Evolutionary conservation across 1,140 invertebrate genomes (phyloP).

Genomic region (Whitmania pigra): DNA sequence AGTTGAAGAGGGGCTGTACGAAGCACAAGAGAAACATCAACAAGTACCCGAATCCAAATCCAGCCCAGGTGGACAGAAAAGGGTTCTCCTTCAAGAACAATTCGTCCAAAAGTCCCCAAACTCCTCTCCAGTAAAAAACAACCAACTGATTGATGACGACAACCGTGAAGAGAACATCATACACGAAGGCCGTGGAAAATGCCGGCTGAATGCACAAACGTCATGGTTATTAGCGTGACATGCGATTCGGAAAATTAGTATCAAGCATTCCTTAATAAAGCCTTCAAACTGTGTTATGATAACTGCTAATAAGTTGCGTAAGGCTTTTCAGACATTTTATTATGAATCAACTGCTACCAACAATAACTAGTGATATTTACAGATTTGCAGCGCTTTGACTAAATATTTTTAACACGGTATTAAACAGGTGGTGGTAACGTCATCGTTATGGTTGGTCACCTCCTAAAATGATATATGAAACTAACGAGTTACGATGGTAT

Average conservation of each 20-base stretch:
- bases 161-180: conserved; percentile 9
- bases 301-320: background rate
- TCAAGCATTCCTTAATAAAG: background rate
- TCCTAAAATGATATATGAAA: too few relatives aligned
- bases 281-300: background rate
- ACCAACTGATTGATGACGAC: conserved; percentile 17
- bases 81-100: conserved; percentile 3
- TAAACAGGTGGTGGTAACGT: too few relatives aligned
- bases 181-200: background rate
- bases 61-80: background rate
- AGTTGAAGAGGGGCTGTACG: conserved; percentile 13
- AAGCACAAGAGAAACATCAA: conserved; percentile 14
- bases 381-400: too few relatives aligned
- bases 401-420: too few relatives aligned
- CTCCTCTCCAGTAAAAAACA: conserved; percentile 14
- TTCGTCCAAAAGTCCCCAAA: conserved; percentile 10
- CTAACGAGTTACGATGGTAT: too few relatives aligned
- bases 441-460: too few relatives aligned
- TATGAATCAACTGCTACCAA: too few relatives aligned
- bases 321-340: too few relatives aligned
- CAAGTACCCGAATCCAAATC: conserved; percentile 11
- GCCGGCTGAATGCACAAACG: background rate
- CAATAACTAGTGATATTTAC: too few relatives aligned
- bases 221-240: background rate
- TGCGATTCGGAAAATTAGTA: background rate